Evolutionary conservation across 92 coral and sea anemone species (phyloP).

Genomic region (Blastomussa wellsi): DNA sequence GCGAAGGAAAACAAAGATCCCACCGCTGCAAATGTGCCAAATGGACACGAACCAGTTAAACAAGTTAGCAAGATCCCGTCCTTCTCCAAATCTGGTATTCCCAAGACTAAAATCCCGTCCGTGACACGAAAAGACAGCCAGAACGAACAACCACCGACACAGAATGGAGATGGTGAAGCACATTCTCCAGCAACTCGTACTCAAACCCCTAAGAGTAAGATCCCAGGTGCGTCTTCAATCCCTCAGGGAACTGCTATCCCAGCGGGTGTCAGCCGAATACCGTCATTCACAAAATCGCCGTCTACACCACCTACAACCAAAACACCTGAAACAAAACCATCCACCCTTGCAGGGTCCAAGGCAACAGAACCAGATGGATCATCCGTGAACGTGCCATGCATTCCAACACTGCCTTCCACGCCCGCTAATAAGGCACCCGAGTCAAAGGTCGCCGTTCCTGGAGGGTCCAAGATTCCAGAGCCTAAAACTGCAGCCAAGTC

Average conservation of each 20-base stretch:
- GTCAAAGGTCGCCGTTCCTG: conserved; percentile 54
- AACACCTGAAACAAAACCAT: not conserved
- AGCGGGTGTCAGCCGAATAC: conserved; percentile 57
- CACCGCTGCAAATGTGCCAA: conserved; percentile 8
- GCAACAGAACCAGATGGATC: conserved; percentile 31
- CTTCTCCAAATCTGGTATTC: conserved; percentile 49
- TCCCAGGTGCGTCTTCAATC: conserved; percentile 20
- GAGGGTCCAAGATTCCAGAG: conserved; percentile 39
- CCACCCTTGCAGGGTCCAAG: conserved; percentile 24
- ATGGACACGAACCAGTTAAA: conserved; percentile 53
- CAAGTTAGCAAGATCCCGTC: conserved; percentile 81
- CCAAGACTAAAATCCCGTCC: conserved; percentile 65
- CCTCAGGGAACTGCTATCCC: conserved; percentile 56
- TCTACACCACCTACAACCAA: conserved; percentile 27
- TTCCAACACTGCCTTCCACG: conserved; percentile 32
- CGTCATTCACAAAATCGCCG: conserved; percentile 52
- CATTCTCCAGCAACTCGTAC: conserved; percentile 9
- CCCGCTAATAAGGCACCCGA: conserved; percentile 23
- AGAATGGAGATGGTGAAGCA: conserved; percentile 16
- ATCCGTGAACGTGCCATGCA: conserved; percentile 27
- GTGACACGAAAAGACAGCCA: conserved; percentile 55
- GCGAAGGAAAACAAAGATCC: conserved; percentile 91
- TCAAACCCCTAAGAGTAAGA: conserved; percentile 36
- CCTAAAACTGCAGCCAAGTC: conserved; percentile 21
- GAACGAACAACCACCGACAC: conserved; percentile 22